Percentiles rank a stretch among this genome's conserved stretches.
Evolutionary conservation across 2,797 vertebrate species (phyloP).

Genomic region (Danio choprae): DNA sequence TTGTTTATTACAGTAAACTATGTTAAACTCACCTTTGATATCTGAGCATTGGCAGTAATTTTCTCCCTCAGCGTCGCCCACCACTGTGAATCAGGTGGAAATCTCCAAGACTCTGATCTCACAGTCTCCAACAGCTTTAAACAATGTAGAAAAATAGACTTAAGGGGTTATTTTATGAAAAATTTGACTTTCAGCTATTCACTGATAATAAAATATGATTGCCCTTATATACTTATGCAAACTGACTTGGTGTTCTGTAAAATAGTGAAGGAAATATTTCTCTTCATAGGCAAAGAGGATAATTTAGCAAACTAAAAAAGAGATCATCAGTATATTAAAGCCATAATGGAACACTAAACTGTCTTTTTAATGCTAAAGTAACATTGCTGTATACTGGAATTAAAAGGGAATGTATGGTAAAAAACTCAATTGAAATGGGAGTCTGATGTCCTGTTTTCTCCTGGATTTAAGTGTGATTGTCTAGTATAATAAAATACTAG

Average conservation of each 20-base stretch:
- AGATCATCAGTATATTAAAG: neutral
- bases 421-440: neutral
- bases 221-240: neutral
- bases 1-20: neutral
- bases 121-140: constrained; percentile 80
- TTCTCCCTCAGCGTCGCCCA: constrained; percentile 86
- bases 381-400: neutral
- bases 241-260: neutral
- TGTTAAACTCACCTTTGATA: constrained; percentile 79
- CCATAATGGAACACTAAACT: neutral
- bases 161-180: neutral
- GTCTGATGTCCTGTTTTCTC: too few species aligned
- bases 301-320: neutral
- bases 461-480: too few species aligned
- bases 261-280: neutral
- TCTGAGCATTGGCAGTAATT: constrained; percentile 83
- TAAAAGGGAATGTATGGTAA: neutral
- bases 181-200: neutral
- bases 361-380: neutral
- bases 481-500: too few species aligned
- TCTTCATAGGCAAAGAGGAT: neutral
- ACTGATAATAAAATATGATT: neutral
- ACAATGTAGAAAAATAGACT: neutral
- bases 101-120: constrained; percentile 77
- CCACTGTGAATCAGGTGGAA: constrained; percentile 84